Evolutionary conservation across 92 coral and sea anemone species (phyloP), one percentile per base, ranked within the genome.

Genomic region (Epizoanthus illoricatus): DNA sequence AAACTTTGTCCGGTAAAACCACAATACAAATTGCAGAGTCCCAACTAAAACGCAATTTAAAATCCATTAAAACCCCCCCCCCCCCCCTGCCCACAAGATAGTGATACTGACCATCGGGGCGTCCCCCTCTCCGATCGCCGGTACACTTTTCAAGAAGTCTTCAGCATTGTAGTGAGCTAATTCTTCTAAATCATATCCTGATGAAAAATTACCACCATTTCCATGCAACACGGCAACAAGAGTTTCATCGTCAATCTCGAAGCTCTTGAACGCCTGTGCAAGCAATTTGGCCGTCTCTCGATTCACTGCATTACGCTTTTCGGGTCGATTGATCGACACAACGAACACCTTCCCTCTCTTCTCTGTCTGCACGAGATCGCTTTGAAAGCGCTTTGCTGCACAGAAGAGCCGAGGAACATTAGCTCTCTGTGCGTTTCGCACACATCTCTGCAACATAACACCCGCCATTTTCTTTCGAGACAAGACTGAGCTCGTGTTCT

Each of bases 241-340:
- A 9, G 86, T 62, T 7, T 86, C 86, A 62, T 83, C 87, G 56
- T 94, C 97, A 47, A 88, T 86, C 80, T 94, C 98, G 64, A 94
- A 94, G 5, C 43, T 80, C 39, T 84, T 83, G 74, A 94, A 90
- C n/a, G 93, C 90, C 0, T 90, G 84, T 4, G 84, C 87, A 33
- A 94, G 93, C 75, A 86, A 67, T 5, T 42, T 73, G 11, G 98
- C 93, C 57, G 98, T 87, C 39, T 93, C 90, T 9, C 75, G 62
- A 43, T 91, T 87, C 11, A 93, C 90, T 1, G 98, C 98, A 76
- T 93, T 93, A 33, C 98, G 88, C 87, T 92, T 92, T 72, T 92
- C 97, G 17, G 97, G 97, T 24, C 97, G 97, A 63, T 83, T 76
- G 68, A 92, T 90, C 21, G 94, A 86, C 5, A 92, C 97, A 5